Evolutionary conservation across 2,113 vertebrate genomes (phyloP), one percentile per base, ranked within the genome.

Genomic region (Micromys minutus): DNA sequence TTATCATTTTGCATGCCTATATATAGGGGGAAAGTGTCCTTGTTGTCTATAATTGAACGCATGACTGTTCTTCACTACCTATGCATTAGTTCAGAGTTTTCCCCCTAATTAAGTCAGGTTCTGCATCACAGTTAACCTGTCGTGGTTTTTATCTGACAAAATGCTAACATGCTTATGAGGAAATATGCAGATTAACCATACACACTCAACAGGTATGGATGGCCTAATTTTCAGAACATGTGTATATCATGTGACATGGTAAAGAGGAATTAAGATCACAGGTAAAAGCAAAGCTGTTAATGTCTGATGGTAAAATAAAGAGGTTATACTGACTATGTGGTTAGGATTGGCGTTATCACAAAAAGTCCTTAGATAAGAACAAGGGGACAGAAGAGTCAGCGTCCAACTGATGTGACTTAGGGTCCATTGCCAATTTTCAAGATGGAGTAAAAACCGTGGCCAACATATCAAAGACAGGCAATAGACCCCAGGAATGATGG

Each of bases 61-160:
- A 0, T 24, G 29, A 74, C 34, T 65, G 12, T 16, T 77, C 31
- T 79, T 89, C 94, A n/a, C 21, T 76, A 57, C 69, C 59, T 42
- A 55, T 50, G 16, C 24, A 3, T 50, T 55, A 92, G 50, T 90
- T 84, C 47, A 88, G n/a, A 75, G 42, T 7, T 80, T 89, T 84
- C 76, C n/a, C 55, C 13, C 47, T 65, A 86, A 81, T 63, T 83
- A 89, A 92, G 24, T 81, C 79, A 94, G n/a, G 19, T 74, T 83
- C 61, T 95, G 77, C 85, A 88, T 95, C 75, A 55, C 29, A 80
- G 16, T 42, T 92, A 92, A 87, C 17, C 6, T 91, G 11, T 80
- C 12, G 92, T 31, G 81, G 36, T 50, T 81, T 19, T 26, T 36
- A 39, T 74, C 15, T 52, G 75, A 87, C 77, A 67, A 91, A 95